Evolutionary conservation across 1,140 invertebrate species (phyloP), one percentile per base, ranked within the genome.

Genomic region (Caenorhabditis latens): DNA sequence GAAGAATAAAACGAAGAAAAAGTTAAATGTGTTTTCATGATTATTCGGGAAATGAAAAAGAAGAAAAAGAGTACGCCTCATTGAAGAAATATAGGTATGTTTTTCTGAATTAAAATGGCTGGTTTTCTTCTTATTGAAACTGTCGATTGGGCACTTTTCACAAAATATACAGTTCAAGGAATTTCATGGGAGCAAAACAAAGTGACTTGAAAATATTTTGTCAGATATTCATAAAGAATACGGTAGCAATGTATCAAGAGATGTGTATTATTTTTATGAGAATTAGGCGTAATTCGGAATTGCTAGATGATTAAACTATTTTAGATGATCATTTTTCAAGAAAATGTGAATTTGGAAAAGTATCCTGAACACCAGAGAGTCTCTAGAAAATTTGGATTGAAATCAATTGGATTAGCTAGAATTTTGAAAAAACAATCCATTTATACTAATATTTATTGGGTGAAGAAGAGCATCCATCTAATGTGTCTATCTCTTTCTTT

Each of bases 21-120:
- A 79, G 71, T 79, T 79, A 14, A 79, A 79, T 79, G 71, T 79
- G 71, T 79, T 79, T 79, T 79, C 65, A n/a, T 79, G 71, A 24
- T 67, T 9, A 42, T 42, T 43, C 42, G 43, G 67, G 67, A 58
- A 6, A 21, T n/a, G 67, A 79, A 19, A n/a, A 19, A n/a, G 42
- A 79, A 46, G 7, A 46, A 8, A 46, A 71, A 46, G 19, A 79
- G 46, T 79, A 79, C 46, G 71, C 71, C 7, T 79, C 71, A 79
- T 79, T 79, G 43, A 50, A 79, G 71, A 79, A 79, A 79, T 50
- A 79, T 48, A 32, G 71, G 46, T 79, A 24, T 50, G 46, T 50
- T 50, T 79, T 32, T 50, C 46, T n/a, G 46, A 79, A 50, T 50
- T 53, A 50, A 32, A 32, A 32, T 24, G 32, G 32, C 71, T 50